Evolutionary conservation across 1,140 invertebrate species (phyloP), one percentile per base, ranked within the genome.

Genomic region (Drosophila yakuba): DNA sequence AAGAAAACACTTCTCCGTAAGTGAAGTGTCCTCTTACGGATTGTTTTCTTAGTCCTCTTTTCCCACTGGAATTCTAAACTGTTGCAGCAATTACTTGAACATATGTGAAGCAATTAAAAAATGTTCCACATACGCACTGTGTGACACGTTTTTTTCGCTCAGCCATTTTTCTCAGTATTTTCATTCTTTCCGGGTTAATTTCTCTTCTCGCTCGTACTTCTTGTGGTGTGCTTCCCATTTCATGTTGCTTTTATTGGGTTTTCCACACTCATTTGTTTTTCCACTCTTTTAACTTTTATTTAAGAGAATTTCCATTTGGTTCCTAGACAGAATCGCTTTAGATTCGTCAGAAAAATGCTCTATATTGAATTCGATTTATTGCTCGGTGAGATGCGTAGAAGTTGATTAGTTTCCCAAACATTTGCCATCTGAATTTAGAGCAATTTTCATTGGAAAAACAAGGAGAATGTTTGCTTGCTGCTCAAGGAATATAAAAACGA

Each of bases 91-190:
- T 88, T 86, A 82, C 78, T 63, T 43, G 47, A 74, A 74, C 83
- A 79, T 88, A 86, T 86, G 83, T 80, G 64, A 28, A 62, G 60
- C 83, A 86, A 86, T 86, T 86, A 88, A 79, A 80, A 78, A 86
- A 74, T 55, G 72, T 86, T 86, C 67, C 83, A 68, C 83, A 86
- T 86, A 86, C 82, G 82, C 78, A 80, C 68, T 61, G 68, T 85
- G 78, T 43, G 69, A 56, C 61, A 72, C 57, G 17, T 58, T 35
- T 57, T 63, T 17, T 43, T 15, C 59, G 44, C 32, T 35, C 14
- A 44, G 11, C 38, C 25, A 55, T 78, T 55, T 79, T 52, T 80
- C 58, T 80, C 20, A 11, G 17, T 25, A 48, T 57, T 69, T 55
- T 74, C 39, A 43, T 50, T 64, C 14, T 35, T 60, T 59, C 56